Evolutionary conservation across 1,140 invertebrate species (phyloP).

Genomic region (Drosophila malerkotliana): DNA sequence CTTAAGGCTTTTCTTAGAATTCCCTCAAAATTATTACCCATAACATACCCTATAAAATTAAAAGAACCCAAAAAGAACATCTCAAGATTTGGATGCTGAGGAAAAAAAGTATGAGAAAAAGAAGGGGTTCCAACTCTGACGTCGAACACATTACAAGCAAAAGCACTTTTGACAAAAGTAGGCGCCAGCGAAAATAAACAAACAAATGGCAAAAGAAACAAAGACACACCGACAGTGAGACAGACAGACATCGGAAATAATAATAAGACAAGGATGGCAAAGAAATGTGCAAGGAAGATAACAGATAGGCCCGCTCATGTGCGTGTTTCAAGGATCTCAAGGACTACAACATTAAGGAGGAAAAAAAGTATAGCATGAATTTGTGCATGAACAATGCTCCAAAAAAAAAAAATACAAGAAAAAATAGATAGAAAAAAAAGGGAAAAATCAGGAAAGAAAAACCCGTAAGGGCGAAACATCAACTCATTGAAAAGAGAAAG

Average conservation of each 20-base stretch:
- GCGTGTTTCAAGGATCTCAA: constrained; percentile 72
- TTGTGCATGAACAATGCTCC: constrained; percentile 74
- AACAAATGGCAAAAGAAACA: constrained; percentile 78
- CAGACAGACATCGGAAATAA: constrained; percentile 31
- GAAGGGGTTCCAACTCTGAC: constrained; percentile 53
- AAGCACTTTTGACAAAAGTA: constrained; percentile 80
- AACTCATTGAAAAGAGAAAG: constrained; percentile 36
- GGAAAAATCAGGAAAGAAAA: constrained; percentile 27
- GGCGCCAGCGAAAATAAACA: constrained; percentile 79
- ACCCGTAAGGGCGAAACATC: constrained; percentile 38
- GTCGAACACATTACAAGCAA: constrained; percentile 81
- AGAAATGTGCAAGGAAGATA: constrained; percentile 1
- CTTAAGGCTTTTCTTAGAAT: too few relatives aligned
- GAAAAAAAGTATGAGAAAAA: not conserved
- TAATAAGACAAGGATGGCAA: constrained; percentile 2
- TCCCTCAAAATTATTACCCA: not conserved
- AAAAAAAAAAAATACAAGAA: constrained; percentile 6
- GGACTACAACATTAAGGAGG: constrained; percentile 72
- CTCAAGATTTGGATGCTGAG: constrained; percentile 20
- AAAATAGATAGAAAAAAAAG: constrained; percentile 33
- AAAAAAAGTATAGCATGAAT: constrained; percentile 50
- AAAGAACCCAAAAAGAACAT: not conserved
- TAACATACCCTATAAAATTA: constrained; percentile 13
- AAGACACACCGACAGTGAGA: constrained; percentile 42
- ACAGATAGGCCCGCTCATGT: constrained; percentile 57